Conservation (phyloP, 2,113 vertebrate genomes). For the Chascanopsetta lugubris region DNA sequence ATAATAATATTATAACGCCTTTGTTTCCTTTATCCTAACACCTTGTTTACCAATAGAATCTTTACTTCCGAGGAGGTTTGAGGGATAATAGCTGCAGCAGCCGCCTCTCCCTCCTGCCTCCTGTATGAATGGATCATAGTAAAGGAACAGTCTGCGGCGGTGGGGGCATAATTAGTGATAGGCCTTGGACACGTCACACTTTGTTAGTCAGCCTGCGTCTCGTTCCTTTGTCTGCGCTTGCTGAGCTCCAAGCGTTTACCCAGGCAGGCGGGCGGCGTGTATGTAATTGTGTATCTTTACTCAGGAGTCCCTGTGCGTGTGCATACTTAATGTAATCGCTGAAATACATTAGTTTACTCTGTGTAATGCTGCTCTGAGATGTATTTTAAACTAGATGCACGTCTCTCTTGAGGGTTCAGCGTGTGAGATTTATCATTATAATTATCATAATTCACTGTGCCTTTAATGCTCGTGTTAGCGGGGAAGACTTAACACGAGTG, state of each 20-base stretch:
- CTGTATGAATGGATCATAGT: conserved; percentile 50
- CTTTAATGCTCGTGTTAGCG: not conserved
- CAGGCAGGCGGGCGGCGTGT: conserved; percentile 38
- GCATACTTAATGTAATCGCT: conserved; percentile 21
- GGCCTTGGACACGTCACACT: conserved; percentile 71
- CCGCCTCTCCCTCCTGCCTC: conserved; percentile 20
- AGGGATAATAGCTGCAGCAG: conserved; percentile 37
- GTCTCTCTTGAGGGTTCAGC: too few species aligned
- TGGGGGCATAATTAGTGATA: conserved; percentile 74
- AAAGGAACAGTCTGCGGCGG: conserved; percentile 62
- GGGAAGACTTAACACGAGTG: conserved; percentile 10
- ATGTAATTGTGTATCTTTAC: conserved; percentile 30
- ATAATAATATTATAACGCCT: too few species aligned
- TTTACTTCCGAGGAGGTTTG: conserved; percentile 4
- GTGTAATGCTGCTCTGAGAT: not conserved
- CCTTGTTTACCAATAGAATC: conserved; percentile 19
- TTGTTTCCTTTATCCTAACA: not conserved
- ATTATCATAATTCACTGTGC: too few species aligned
- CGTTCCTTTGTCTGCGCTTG: conserved; percentile 64
- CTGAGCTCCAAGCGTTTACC: conserved; percentile 47
- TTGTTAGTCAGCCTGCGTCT: conserved; percentile 66
- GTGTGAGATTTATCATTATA: too few species aligned
- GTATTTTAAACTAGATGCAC: too few species aligned
- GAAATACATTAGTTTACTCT: conserved; percentile 4
- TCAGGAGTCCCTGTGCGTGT: conserved; percentile 15